Evolutionary conservation across 2,888 invertebrate genomes (phyloP).

Genomic region (Tribolium freemani): DNA sequence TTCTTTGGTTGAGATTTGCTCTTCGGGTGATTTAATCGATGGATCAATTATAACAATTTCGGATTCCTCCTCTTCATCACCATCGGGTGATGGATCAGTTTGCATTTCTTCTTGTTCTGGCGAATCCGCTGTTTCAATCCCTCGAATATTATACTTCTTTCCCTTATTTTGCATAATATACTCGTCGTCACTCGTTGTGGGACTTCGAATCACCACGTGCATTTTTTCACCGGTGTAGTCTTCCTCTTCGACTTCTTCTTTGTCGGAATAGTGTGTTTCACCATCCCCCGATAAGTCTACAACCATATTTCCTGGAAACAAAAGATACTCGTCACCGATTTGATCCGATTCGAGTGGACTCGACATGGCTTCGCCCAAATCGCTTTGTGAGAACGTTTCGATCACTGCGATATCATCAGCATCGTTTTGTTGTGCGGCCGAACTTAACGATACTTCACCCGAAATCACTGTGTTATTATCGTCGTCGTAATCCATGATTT

Average conservation of each 20-base stretch:
- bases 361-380: constrained; percentile 73
- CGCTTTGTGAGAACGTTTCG: constrained; percentile 71
- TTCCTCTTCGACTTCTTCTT: constrained; percentile 64
- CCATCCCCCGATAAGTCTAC: constrained; percentile 70
- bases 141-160: constrained; percentile 63
- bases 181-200: constrained; percentile 67
- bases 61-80: constrained; percentile 71
- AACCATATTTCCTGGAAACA: constrained; percentile 75
- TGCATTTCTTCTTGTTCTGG: constrained; percentile 71
- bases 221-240: constrained; percentile 59
- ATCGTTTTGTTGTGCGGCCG: constrained; percentile 73
- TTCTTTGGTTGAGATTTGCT: constrained; percentile 76
- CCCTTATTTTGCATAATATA: constrained; percentile 65
- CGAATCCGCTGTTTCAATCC: constrained; percentile 70
- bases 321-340: constrained; percentile 74
- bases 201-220: constrained; percentile 65
- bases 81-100: constrained; percentile 66
- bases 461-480: constrained; percentile 73
- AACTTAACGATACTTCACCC: constrained; percentile 73
- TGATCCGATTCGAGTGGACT: constrained; percentile 73
- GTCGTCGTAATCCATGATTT: constrained; percentile 74
- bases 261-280: constrained; percentile 72
- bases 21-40: constrained; percentile 74
- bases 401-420: constrained; percentile 73
- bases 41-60: constrained; percentile 77